Conservation (phyloP, 2,113 vertebrate species). For the Cyphomyrus plagiostoma region DNA sequence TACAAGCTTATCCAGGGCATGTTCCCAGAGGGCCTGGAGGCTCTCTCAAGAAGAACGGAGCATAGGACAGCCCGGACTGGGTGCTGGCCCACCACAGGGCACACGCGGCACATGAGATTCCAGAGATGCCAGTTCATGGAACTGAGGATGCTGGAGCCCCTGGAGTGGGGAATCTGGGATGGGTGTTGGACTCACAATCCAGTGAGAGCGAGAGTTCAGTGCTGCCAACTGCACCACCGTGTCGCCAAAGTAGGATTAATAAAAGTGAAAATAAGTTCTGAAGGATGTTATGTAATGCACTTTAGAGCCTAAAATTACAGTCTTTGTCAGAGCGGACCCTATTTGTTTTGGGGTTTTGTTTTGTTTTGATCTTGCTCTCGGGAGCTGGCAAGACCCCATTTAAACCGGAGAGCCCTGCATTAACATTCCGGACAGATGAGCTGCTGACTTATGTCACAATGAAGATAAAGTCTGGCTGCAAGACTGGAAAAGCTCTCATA, state of each 20-base stretch:
- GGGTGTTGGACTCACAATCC: neutral
- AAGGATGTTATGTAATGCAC: neutral
- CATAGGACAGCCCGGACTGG: neutral
- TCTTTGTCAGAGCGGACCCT: neutral
- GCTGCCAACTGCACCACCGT: neutral
- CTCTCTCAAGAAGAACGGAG: neutral
- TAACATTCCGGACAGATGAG: neutral
- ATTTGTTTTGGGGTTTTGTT: neutral
- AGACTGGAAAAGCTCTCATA: conserved; percentile 2
- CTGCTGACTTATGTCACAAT: neutral
- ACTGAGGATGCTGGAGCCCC: neutral
- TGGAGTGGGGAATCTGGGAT: neutral
- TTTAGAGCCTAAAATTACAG: neutral
- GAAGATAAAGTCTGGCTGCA: conserved; percentile 5
- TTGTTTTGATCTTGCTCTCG: neutral
- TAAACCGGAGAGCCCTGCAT: neutral
- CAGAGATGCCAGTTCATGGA: neutral
- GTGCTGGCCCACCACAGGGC: neutral
- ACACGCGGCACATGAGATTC: neutral
- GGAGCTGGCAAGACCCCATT: neutral
- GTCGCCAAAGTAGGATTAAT: neutral
- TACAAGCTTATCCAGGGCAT: neutral
- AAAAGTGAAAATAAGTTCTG: neutral
- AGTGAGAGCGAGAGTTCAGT: neutral
- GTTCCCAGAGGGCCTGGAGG: neutral